Conservation (phyloP, 2,888 invertebrate genomes). For the Phyllotreta striolata region DNA sequence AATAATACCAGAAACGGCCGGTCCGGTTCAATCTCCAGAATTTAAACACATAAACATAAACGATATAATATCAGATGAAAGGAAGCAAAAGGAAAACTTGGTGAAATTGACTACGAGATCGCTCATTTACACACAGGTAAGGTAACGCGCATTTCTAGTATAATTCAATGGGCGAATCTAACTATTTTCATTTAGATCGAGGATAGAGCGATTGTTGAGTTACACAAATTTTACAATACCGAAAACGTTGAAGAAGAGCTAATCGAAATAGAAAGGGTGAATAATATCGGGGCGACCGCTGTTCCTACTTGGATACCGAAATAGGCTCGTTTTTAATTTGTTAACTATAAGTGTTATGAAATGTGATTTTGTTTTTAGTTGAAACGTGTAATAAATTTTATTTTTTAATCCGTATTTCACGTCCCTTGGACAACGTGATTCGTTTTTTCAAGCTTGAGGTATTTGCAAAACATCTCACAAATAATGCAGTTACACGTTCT, state of each 20-base stretch:
- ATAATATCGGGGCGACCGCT: slow-evolving; percentile 65
- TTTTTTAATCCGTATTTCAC: background rate
- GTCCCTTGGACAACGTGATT: background rate
- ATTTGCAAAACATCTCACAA: background rate
- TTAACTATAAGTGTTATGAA: too few relatives aligned
- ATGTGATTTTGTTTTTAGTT: background rate
- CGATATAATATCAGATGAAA: slow-evolving; percentile 77
- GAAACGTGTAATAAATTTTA: slow-evolving; percentile 8
- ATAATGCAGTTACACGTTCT: too few relatives aligned
- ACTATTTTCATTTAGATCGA: slow-evolving; percentile 69
- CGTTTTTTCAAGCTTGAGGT: background rate
- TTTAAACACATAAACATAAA: slow-evolving; percentile 57
- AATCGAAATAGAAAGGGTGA: slow-evolving; percentile 74
- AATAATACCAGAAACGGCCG: slow-evolving; percentile 59
- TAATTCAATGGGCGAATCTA: background rate
- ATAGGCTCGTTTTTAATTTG: slow-evolving; percentile 16
- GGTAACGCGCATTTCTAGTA: slow-evolving; percentile 13
- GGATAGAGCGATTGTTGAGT: slow-evolving; percentile 84
- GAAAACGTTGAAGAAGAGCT: slow-evolving; percentile 75
- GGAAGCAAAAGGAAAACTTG: slow-evolving; percentile 74
- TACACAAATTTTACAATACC: slow-evolving; percentile 77
- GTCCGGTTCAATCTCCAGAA: slow-evolving; percentile 49
- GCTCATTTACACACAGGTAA: slow-evolving; percentile 77
- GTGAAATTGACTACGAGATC: slow-evolving; percentile 78
- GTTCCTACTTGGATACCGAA: slow-evolving; percentile 68